Evolutionary conservation across 1,140 invertebrate genomes (phyloP).

Genomic region (Bacillus rossius): DNA sequence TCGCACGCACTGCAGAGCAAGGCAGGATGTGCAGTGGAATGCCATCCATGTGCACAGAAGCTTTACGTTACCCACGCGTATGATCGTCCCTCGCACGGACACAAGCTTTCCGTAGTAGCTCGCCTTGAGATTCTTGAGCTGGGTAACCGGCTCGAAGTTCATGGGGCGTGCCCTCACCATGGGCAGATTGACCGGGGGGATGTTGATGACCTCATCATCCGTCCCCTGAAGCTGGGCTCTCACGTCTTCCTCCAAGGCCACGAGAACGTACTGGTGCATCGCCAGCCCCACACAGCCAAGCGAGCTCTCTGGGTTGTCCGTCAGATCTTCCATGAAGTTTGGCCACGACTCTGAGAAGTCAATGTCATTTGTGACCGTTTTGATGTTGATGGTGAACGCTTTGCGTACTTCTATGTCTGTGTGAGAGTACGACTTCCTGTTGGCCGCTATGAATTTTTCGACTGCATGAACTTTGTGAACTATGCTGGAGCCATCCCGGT

Average conservation of each 20-base stretch:
- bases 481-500: slow-evolving; percentile 41
- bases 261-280: slow-evolving; percentile 56
- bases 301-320: slow-evolving; percentile 54
- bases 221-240: slow-evolving; percentile 28
- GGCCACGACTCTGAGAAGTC: slow-evolving; percentile 54
- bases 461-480: slow-evolving; percentile 47
- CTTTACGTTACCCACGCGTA: slow-evolving; percentile 70
- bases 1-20: slow-evolving; percentile 50
- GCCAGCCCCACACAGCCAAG: slow-evolving; percentile 63
- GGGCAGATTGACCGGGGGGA: slow-evolving; percentile 37
- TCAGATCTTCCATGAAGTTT: slow-evolving; percentile 57
- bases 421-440: slow-evolving; percentile 47
- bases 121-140: slow-evolving; percentile 69
- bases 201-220: slow-evolving; percentile 19
- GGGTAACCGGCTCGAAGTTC: slow-evolving; percentile 61
- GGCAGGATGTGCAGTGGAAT: slow-evolving; percentile 72
- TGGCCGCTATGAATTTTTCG: slow-evolving; percentile 49
- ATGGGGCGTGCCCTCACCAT: slow-evolving; percentile 57
- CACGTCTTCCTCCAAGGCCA: slow-evolving; percentile 40
- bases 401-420: slow-evolving; percentile 56
- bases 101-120: slow-evolving; percentile 82
- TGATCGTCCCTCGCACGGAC: slow-evolving; percentile 78
- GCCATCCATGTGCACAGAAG: slow-evolving; percentile 69
- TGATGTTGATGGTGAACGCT: slow-evolving; percentile 58
- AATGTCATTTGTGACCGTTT: slow-evolving; percentile 51